phyloP scores from a whole-genome alignment of 2,888 invertebrate species.

The Protophormia terraenovae region DNA sequence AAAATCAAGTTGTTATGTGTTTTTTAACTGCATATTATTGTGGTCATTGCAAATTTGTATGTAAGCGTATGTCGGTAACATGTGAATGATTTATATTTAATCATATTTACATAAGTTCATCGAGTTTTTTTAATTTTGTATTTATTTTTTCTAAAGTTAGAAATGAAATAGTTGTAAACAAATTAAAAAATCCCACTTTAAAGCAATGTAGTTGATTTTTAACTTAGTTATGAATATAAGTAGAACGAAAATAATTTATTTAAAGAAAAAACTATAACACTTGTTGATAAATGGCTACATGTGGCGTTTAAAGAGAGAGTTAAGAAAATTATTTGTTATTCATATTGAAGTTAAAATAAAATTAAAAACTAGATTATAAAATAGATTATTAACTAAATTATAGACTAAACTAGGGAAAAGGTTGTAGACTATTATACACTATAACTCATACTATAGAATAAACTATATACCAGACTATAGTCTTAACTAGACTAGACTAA shows the following conservation, averaged over 20 bases:
- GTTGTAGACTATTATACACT: no score
- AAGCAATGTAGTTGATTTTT: not conserved
- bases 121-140: not conserved
- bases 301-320: not conserved
- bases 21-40: slow-evolving; percentile 14
- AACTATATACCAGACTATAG: no score
- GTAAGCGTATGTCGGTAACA: not conserved
- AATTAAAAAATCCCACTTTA: not conserved
- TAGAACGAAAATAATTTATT: not conserved
- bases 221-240: not conserved
- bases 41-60: not conserved
- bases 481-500: no score
- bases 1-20: not conserved
- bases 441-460: no score
- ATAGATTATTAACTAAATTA: no score
- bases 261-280: no score
- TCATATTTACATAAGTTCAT: slow-evolving; percentile 47
- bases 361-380: no score
- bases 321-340: not conserved
- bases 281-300: no score
- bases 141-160: not conserved
- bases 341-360: not conserved
- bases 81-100: slow-evolving; percentile 45
- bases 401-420: no score
- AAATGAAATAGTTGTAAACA: not conserved